Conservation (phyloP, 2,888 invertebrate species). For the Malacosoma neustria region DNA sequence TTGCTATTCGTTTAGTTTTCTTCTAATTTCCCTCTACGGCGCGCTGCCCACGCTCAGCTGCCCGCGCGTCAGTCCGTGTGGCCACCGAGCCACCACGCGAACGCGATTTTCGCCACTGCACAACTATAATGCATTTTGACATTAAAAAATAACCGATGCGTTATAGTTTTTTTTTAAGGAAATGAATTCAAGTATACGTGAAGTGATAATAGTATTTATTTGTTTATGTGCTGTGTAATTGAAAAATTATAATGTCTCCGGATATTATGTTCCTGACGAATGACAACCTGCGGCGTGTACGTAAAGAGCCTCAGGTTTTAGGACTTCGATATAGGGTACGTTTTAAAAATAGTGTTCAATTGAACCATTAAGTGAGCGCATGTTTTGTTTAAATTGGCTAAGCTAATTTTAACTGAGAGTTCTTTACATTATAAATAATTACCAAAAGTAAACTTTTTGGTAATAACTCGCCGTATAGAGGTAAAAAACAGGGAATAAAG, state of each 20-base stretch:
- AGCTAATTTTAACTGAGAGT: too few species aligned
- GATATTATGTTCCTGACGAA: conserved; percentile 73
- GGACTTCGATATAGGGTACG: conserved; percentile 69
- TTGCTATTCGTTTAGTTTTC: conserved; percentile 40
- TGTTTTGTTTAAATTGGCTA: too few species aligned
- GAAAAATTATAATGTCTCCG: conserved; percentile 44
- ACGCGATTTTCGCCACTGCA: conserved; percentile 5
- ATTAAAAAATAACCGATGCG: conserved; percentile 34
- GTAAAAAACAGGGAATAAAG: too few species aligned
- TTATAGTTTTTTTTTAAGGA: conserved; percentile 26
- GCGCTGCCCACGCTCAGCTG: conserved; percentile 20
- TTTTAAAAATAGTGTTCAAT: too few species aligned
- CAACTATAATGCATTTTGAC: conserved; percentile 62
- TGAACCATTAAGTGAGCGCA: too few species aligned
- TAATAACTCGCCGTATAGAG: too few species aligned
- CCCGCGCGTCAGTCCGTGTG: conserved; percentile 39
- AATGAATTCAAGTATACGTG: too few species aligned
- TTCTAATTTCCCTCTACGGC: conserved; percentile 55
- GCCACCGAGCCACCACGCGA: conserved; percentile 38
- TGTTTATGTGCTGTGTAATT: conserved; percentile 30
- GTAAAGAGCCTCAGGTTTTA: conserved; percentile 60
- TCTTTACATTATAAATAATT: too few species aligned
- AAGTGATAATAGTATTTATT: conserved; percentile 25
- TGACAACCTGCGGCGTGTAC: conserved; percentile 64
- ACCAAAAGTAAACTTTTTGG: too few species aligned